Evolutionary conservation across 1,140 invertebrate genomes (phyloP), one percentile per base, ranked within the genome.

Genomic region (Heliconius hewitsoni): DNA sequence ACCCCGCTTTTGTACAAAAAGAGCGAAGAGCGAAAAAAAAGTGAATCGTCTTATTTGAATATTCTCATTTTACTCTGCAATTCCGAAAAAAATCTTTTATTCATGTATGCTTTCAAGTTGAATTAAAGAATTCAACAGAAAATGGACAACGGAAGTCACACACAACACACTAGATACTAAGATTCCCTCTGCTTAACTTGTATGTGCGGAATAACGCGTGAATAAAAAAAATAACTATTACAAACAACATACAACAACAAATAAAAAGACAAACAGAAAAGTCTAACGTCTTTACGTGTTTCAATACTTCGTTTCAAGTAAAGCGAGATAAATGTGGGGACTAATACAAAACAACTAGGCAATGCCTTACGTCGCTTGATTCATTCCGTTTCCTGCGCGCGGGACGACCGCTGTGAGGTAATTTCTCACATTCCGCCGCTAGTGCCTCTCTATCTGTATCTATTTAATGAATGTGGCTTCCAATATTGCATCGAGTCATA

Each of bases 271-370:
- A 76, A 37, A 46, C 6, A 8, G 34, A n/a, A 30, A 76, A 70
- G 6, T 57, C 18, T 50, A 79, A 27, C 70, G 9, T 2, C 3
- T 8, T 79, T 71, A 71, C 19, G 46, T 79, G 18, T 50, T 74
- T 27, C 73, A 71, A 74, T 70, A 78, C 52, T 19, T 37, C 60
- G 77, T 79, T 79, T 70, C 78, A 74, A 74, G 19, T 42, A 70
- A 79, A 79, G 57, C 16, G 76, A 34, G 74, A 66, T 79, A 80
- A 79, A 73, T 71, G 76, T 34, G 52, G 79, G 55, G 76, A 78
- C 71, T 76, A 81, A 83, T 78, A 73, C 76, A 78, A 66, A 81
- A 81, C 73, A 78, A 79, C 66, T 27, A 60, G 76, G 74, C 71
- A 52, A 55, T 66, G 46, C 30, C 60, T 60, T 30, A 74, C 66